Evolutionary conservation across 2,113 vertebrate genomes (phyloP).

Genomic region (Phylloscopus trochiloides): DNA sequence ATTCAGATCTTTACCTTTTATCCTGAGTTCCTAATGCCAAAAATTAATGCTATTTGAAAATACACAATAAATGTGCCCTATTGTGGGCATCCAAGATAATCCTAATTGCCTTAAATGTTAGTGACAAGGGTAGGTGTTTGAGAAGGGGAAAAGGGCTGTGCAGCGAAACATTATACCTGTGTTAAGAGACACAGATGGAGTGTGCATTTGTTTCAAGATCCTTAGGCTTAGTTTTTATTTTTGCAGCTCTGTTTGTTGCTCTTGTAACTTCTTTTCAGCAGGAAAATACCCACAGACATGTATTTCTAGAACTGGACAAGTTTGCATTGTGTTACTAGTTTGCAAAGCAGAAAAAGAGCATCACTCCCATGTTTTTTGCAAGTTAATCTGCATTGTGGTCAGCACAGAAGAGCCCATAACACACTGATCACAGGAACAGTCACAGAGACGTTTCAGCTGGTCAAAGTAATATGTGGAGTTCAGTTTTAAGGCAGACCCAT

Average conservation of each 20-base stretch:
- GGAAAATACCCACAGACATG: not conserved
- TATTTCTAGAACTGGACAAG: not conserved
- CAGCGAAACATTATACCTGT: constrained; percentile 51
- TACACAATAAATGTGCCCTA: constrained; percentile 82
- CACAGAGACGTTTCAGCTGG: not conserved
- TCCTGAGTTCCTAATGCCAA: constrained; percentile 79
- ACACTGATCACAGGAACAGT: not conserved
- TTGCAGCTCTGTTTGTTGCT: not conserved
- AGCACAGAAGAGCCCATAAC: not conserved
- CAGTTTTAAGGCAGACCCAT: not conserved
- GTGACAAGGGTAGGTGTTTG: constrained; percentile 77
- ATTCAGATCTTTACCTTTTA: constrained; percentile 86
- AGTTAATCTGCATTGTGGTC: rapidly evolving
- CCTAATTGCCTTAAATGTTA: constrained; percentile 76
- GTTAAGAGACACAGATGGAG: constrained; percentile 39
- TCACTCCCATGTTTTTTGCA: not conserved
- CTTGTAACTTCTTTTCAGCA: not conserved
- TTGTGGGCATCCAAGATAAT: constrained; percentile 80
- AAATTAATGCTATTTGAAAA: constrained; percentile 83
- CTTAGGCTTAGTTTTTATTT: not conserved
- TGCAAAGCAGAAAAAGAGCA: not conserved
- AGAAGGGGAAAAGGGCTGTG: not conserved
- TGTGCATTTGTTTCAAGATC: constrained; percentile 47
- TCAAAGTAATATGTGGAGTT: not conserved
- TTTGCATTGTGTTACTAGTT: not conserved